Base-by-base conservation (phyloP, 2,113 vertebrate genomes). In the Xerus inauris region DNA sequence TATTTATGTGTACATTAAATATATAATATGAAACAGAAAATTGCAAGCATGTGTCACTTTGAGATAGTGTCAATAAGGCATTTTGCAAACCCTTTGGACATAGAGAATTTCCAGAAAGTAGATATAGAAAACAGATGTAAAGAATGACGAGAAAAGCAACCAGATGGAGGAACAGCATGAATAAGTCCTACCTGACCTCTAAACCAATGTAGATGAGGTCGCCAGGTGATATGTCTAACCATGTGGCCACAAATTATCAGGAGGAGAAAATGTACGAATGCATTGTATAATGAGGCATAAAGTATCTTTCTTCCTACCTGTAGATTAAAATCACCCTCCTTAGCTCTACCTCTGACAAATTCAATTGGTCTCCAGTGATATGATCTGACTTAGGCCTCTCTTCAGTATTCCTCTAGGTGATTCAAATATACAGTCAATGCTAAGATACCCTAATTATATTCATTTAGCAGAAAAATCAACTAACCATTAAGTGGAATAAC, bases 1-100 rank as follows among this genome's bases (percentile, higher is more conserved):
- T 73, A 57, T 65, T 75, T 95, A 85, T 62, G 8, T 77, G n/a
- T 73, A 81, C 42, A 49, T 47, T 96, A 94, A 94, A 92, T 93
- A 82, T 59, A 4, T 28, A 82, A 54, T 85, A 77, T 77, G 30
- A 87, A 84, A 64, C 76, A 45, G 51, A 77, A 97, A 90, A 82
- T 2, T 26, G 22, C 26, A 85, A 79, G n/a, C 22, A 84, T 35
- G 22, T 75, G 24, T 71, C 35, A 49, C 20, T 89, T 45, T 65
- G 14, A 64, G 14, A 24, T 45, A 32, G 6, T 84, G 13, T 72
- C 30, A 40, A 28, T 49, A 59, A 81, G 45, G 4, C 14, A 65
- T 17, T 65, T 92, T 35, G 17, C 30, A 84, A 96, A 87, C 79
- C 7, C 20, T 45, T 1, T 45, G 5, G 40, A 59, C 51, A 88